phyloP scores from a whole-genome alignment of 2,797 vertebrate species.

The Neoniphon sammara region DNA sequence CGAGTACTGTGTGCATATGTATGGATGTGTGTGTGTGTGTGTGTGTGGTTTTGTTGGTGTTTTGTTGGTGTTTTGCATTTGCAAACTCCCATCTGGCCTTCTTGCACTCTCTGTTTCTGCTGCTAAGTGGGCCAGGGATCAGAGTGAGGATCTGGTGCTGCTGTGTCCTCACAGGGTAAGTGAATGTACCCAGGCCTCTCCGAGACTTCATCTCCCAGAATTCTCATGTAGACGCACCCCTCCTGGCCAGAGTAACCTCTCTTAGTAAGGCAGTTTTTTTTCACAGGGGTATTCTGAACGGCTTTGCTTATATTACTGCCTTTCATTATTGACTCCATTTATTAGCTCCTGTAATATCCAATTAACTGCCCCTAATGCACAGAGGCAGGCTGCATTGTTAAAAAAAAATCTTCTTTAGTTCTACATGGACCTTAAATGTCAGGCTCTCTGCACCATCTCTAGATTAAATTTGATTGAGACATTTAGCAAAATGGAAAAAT shows the following conservation, averaged over 20 bases:
- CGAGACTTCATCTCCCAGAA: constrained; percentile 32
- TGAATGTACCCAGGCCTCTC: neutral
- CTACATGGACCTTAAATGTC: constrained; percentile 56
- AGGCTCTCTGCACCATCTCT: constrained; percentile 34
- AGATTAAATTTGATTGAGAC: constrained; percentile 67
- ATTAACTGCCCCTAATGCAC: constrained; percentile 7
- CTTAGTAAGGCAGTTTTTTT: neutral
- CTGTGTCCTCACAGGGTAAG: neutral
- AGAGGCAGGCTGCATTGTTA: neutral
- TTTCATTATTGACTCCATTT: constrained; percentile 2
- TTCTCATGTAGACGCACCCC: neutral
- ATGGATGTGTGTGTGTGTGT: constrained; percentile 15
- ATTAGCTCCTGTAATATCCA: neutral
- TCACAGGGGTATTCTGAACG: neutral
- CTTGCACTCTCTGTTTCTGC: constrained; percentile 11
- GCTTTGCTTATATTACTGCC: neutral
- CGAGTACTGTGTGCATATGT: neutral
- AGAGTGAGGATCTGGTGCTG: neutral
- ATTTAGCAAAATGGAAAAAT: constrained; percentile 58
- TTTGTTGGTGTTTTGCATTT: constrained; percentile 14
- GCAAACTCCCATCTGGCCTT: constrained; percentile 38
- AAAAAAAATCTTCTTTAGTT: constrained; percentile 3
- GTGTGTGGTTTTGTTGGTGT: constrained; percentile 18
- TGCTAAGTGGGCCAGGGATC: constrained; percentile 29
- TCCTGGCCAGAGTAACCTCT: neutral